A percentile compares a stretch with the other conserved stretches of the same genome.
Evolutionary conservation across 2,888 invertebrate species (phyloP).

Genomic region (Pollenia amentaria): DNA sequence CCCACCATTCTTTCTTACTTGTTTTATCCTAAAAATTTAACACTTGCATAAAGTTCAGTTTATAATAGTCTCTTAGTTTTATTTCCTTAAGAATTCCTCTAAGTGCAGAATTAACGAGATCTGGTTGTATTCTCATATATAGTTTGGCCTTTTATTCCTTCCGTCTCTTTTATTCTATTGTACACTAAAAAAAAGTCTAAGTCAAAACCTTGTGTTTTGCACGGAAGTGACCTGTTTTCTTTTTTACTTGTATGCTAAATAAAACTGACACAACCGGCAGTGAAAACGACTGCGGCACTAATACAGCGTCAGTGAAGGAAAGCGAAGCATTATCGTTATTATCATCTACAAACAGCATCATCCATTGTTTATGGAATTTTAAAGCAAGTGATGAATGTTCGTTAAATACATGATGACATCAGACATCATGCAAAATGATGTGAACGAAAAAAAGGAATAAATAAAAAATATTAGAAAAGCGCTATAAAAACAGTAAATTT

Average conservation of each 20-base stretch:
- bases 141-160: constrained; percentile 13
- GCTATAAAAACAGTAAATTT: constrained; percentile 38
- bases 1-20: too few species aligned
- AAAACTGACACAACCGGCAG: constrained; percentile 60
- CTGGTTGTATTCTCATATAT: neutral
- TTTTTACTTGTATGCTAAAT: constrained; percentile 54
- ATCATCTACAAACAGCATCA: constrained; percentile 50
- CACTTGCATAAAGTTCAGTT: too few species aligned
- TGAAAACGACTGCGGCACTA: constrained; percentile 28
- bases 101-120: too few species aligned
- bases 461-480: constrained; percentile 52
- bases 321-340: constrained; percentile 35
- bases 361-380: constrained; percentile 55
- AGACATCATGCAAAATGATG: constrained; percentile 60
- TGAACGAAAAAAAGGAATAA: neutral
- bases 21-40: too few species aligned
- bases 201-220: constrained; percentile 47
- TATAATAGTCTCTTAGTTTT: too few species aligned
- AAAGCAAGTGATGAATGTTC: constrained; percentile 69
- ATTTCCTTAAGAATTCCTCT: too few species aligned
- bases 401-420: constrained; percentile 72
- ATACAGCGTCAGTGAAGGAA: constrained; percentile 19
- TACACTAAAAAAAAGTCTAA: constrained; percentile 11
- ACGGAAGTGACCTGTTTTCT: constrained; percentile 70
- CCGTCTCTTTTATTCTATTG: constrained; percentile 20